These are phyloP conservation scores for Napeogenes inachia DNA, from an alignment of 2,888 invertebrate species.

Conservation along the genomic window DNA sequence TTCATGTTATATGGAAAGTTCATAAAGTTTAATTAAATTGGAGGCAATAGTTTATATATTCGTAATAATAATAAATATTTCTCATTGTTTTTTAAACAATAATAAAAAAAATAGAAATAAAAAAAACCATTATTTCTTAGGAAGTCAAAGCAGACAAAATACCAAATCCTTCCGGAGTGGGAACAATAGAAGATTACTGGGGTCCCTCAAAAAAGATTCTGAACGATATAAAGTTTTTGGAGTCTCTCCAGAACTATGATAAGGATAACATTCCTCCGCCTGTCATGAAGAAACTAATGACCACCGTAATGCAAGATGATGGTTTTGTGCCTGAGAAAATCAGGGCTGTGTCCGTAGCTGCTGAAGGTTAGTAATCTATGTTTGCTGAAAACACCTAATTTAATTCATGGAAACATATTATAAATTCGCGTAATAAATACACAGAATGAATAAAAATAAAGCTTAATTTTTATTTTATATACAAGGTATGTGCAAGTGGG, in stretches of 20 bases:
- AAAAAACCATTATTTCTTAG: slow-evolving; percentile 55
- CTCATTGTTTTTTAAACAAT: too few relatives aligned
- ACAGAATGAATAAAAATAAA: too few relatives aligned
- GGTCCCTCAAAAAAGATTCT: slow-evolving; percentile 91
- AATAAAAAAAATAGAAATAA: too few relatives aligned
- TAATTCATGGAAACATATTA: too few relatives aligned
- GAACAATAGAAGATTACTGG: slow-evolving; percentile 95
- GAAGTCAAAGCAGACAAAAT: slow-evolving; percentile 93
- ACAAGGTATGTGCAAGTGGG: slow-evolving; percentile 92
- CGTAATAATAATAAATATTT: too few relatives aligned
- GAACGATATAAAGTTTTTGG: slow-evolving; percentile 94
- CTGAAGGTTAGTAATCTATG: slow-evolving; percentile 80
- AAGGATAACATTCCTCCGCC: slow-evolving; percentile 93
- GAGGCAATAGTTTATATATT: too few relatives aligned
- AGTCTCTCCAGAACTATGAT: slow-evolving; percentile 90
- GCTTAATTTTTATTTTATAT: neutral
- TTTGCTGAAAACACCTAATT: too few relatives aligned
- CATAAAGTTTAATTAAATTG: too few relatives aligned
- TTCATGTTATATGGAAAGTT: neutral
- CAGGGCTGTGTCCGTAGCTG: slow-evolving; percentile 90
- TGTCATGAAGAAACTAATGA: slow-evolving; percentile 89
- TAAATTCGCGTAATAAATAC: too few relatives aligned
- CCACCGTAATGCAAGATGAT: slow-evolving; percentile 88
- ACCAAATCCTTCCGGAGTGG: slow-evolving; percentile 88
- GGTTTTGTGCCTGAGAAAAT: slow-evolving; percentile 96